Evolutionary conservation across 2,888 invertebrate species (phyloP), one percentile per base, ranked within the genome.

Genomic region (Clusia tigrina): DNA sequence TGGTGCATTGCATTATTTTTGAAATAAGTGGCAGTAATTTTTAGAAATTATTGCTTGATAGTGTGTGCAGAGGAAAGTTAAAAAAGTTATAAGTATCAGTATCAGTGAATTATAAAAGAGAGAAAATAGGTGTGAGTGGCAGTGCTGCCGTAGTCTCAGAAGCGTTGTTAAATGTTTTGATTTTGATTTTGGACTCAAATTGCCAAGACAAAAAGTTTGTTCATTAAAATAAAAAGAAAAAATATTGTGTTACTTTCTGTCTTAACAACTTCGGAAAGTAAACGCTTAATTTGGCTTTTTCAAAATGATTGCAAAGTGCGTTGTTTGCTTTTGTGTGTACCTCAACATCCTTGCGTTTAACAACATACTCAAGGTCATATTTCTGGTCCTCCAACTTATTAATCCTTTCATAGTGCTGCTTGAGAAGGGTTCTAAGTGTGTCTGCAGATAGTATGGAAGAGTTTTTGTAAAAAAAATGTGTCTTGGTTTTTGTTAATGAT

Each of bases 301-400:
- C 70, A 71, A 70, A 71, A 51, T 38, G 15, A 51, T 64, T 67
- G n/a, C n/a, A n/a, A n/a, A n/a, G n/a, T n/a, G 67, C 60, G 60
- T 59, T 61, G 52, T 66, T 57, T 64, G 62, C 62, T 62, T 68
- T 66, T 79, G 69, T 78, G 83, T 89, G 89, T 92, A 98, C 97
- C 95, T 98, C 96, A 86, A 91, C 91, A 87, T 98, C 98, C 92
- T 98, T 98, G 89, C 93, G 93, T 88, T 94, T 94, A 86, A 98
- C 96, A 88, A 94, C 88, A 89, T 93, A 92, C 89, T 99, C 98
- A 90, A 98, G 90, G 90, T 99, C 99, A 88, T 93, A 98, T 88
- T 98, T 98, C 85, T 91, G 88, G 82, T 93, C 92, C 89, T 98
- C 97, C 88, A 98, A 90, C 79, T 87, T 86, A 85, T 84, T 86